phyloP scores from a whole-genome alignment of 2,888 invertebrate species.

The Ernsta delagoae region DNA sequence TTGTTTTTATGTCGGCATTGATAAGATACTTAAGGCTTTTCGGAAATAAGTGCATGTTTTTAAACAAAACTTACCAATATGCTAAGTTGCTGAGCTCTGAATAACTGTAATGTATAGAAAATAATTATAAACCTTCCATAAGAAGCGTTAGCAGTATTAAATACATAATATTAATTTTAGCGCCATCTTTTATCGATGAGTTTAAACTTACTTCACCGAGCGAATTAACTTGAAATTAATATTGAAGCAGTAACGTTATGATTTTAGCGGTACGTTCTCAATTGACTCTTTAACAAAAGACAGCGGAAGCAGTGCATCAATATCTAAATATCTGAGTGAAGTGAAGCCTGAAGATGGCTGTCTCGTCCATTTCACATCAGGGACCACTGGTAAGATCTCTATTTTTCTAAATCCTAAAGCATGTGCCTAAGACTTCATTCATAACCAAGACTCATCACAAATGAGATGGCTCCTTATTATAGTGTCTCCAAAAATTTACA shows the following conservation, averaged over 20 bases:
- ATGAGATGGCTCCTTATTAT: too few species aligned
- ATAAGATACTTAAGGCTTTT: too few species aligned
- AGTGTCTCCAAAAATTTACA: too few species aligned
- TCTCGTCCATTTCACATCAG: conserved; percentile 94
- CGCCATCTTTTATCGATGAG: background rate
- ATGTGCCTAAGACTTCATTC: too few species aligned
- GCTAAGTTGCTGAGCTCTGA: too few species aligned
- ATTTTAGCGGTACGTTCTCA: conserved; percentile 61
- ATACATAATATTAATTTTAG: background rate
- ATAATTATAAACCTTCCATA: too few species aligned
- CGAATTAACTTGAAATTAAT: background rate
- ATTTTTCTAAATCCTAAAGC: background rate
- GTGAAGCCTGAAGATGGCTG: conserved; percentile 89
- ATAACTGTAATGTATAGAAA: too few species aligned
- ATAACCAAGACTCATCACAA: too few species aligned
- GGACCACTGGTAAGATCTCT: conserved; percentile 72
- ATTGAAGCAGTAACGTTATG: background rate
- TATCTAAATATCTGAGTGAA: conserved; percentile 73
- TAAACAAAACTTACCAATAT: too few species aligned
- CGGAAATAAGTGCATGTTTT: too few species aligned
- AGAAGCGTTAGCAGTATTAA: too few species aligned
- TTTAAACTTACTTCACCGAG: background rate
- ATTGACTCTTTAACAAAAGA: conserved; percentile 57
- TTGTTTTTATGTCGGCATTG: too few species aligned
- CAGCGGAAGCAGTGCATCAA: conserved; percentile 52